phyloP scores from a whole-genome alignment of 2,888 invertebrate genomes.

The Corythucha ciliata region DNA sequence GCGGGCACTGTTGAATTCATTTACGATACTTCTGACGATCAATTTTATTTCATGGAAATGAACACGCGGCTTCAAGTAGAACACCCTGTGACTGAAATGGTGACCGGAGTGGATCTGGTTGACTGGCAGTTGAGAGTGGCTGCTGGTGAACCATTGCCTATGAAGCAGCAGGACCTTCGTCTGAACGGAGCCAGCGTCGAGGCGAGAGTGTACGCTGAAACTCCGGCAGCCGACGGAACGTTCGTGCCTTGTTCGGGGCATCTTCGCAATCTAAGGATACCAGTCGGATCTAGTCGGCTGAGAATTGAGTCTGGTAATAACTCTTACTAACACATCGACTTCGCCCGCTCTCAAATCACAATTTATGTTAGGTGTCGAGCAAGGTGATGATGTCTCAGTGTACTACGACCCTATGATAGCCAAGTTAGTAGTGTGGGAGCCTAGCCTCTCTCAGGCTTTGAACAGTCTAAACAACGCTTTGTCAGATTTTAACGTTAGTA shows the following conservation, averaged over 20 bases:
- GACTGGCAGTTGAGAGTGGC: slow-evolving; percentile 92
- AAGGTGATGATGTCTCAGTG: slow-evolving; percentile 92
- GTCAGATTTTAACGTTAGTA: slow-evolving; percentile 71
- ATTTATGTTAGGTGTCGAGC: slow-evolving; percentile 81
- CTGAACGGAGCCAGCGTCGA: slow-evolving; percentile 87
- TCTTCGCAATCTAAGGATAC: slow-evolving; percentile 63
- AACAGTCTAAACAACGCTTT: slow-evolving; percentile 65
- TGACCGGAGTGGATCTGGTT: slow-evolving; percentile 91
- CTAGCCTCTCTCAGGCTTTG: slow-evolving; percentile 69
- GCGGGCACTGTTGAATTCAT: slow-evolving; percentile 99
- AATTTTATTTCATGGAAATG: slow-evolving; percentile 99
- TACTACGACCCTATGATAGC: slow-evolving; percentile 99
- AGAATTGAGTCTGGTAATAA: too few species aligned
- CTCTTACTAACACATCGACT: too few species aligned
- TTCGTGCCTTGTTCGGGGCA: slow-evolving; percentile 95
- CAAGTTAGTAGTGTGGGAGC: slow-evolving; percentile 93
- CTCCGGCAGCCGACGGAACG: slow-evolving; percentile 42
- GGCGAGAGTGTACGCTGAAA: slow-evolving; percentile 91
- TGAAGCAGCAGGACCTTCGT: slow-evolving; percentile 66
- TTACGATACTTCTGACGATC: slow-evolving; percentile 70
- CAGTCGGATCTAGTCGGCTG: slow-evolving; percentile 48
- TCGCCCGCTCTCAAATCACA: slow-evolving; percentile 49
- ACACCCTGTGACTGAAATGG: slow-evolving; percentile 96
- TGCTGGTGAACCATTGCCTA: slow-evolving; percentile 73
- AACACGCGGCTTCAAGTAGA: slow-evolving; percentile 90